These are phyloP conservation scores for Tarsius wallacei DNA, from an alignment of 2,797 vertebrate genomes.

Conservation along the genomic window DNA sequence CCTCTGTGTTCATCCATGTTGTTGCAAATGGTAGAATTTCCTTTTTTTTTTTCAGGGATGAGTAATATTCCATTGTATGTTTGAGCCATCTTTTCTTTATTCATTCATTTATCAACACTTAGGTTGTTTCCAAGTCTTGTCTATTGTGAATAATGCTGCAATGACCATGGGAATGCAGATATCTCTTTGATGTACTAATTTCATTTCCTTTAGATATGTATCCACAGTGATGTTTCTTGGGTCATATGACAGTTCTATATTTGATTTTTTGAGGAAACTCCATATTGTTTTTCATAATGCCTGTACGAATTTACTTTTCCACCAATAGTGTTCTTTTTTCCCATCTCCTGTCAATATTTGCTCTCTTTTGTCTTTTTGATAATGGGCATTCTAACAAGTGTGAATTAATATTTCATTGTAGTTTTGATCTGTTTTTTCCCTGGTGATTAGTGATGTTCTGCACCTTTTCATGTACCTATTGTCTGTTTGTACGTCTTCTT, in stretches of 20 bases:
- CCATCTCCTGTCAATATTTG: neutral
- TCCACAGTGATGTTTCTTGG: neutral
- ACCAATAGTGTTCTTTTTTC: neutral
- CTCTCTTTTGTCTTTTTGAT: neutral
- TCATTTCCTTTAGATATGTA: neutral
- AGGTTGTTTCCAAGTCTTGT: neutral
- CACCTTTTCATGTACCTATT: neutral
- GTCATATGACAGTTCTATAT: neutral
- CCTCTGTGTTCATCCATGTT: neutral
- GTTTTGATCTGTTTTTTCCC: constrained; percentile 4
- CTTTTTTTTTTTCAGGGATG: neutral
- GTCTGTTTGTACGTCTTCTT: neutral
- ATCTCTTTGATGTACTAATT: neutral
- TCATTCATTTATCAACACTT: neutral
- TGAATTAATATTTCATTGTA: neutral
- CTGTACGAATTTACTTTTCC: neutral
- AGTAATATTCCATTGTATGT: neutral
- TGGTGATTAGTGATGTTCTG: neutral
- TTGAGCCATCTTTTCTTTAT: neutral
- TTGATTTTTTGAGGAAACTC: neutral
- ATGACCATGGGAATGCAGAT: too few relatives aligned
- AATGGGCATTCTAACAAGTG: neutral
- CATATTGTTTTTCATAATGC: neutral
- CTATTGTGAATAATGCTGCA: neutral
- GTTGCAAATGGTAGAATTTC: neutral